These are phyloP conservation scores for Daphoenositta chrysoptera DNA, from an alignment of 2,113 vertebrate genomes.

Conservation along the genomic window DNA sequence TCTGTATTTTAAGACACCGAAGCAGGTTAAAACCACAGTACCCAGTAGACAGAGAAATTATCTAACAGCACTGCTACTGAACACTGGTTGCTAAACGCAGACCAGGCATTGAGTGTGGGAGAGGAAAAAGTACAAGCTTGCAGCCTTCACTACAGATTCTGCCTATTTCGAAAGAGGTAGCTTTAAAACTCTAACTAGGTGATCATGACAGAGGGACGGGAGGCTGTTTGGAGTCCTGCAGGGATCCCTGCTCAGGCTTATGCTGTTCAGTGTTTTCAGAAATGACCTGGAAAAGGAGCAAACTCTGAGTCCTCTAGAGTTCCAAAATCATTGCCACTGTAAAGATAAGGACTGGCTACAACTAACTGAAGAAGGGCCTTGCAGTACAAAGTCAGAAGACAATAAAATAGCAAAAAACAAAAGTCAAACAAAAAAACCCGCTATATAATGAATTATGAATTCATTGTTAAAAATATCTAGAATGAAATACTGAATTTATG, in stretches of 20 bases:
- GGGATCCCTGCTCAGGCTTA: neutral
- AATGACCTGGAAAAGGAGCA: neutral
- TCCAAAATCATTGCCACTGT: neutral
- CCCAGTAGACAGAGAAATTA: neutral
- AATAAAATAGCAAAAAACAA: neutral
- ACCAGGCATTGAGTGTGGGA: neutral
- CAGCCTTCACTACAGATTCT: neutral
- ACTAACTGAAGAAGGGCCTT: neutral
- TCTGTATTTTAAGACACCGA: neutral
- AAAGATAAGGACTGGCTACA: neutral
- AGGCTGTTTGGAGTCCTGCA: neutral
- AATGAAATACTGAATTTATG: neutral
- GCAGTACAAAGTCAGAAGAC: neutral
- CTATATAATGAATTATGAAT: neutral
- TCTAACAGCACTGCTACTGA: neutral
- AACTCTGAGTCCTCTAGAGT: neutral
- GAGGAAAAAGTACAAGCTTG: neutral
- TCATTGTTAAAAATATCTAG: neutral
- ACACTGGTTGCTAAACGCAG: neutral
- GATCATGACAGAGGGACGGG: neutral
- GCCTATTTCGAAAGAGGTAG: neutral
- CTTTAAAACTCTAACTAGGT: neutral
- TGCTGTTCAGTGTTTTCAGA: neutral
- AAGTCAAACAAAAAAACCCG: neutral
- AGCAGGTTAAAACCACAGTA: neutral